Conservation (phyloP, 2,113 vertebrate species). For the Prunella himalayana region DNA sequence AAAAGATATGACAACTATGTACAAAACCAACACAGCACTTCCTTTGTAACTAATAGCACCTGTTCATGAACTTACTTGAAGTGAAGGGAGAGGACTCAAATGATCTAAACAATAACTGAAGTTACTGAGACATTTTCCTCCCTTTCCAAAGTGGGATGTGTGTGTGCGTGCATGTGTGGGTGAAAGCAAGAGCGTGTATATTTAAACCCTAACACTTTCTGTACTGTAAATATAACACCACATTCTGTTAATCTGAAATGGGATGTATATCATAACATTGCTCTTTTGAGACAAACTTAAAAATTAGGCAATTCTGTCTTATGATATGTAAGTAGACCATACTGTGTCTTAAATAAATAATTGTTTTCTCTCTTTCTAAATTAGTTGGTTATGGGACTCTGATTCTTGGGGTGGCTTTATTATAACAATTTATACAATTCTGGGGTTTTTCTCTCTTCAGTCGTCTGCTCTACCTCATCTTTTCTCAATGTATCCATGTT, state of each 20-base stretch:
- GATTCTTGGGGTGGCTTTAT: slow-evolving; percentile 59
- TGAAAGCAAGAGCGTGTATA: slow-evolving; percentile 40
- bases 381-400: slow-evolving; percentile 67
- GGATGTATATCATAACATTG: slow-evolving; percentile 71
- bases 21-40: background rate
- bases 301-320: slow-evolving; percentile 71
- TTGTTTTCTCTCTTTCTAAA: slow-evolving; percentile 72
- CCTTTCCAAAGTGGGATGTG: background rate
- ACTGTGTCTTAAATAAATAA: slow-evolving; percentile 74
- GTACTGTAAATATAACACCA: slow-evolving; percentile 64
- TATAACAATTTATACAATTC: background rate
- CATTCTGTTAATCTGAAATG: slow-evolving; percentile 69
- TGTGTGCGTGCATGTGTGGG: background rate
- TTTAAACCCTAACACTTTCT: slow-evolving; percentile 43
- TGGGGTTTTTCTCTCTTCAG: slow-evolving; percentile 3
- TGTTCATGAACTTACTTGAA: slow-evolving; percentile 68
- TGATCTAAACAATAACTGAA: background rate
- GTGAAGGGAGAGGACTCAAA: slow-evolving; percentile 23
- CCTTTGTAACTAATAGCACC: slow-evolving; percentile 61
- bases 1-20: background rate
- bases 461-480: slow-evolving; percentile 50
- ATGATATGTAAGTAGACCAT: slow-evolving; percentile 74
- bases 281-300: slow-evolving; percentile 69
- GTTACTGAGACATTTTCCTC: slow-evolving; percentile 12
- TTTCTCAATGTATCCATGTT: slow-evolving; percentile 60